Base-by-base conservation (phyloP, 2,888 invertebrate genomes). In the Baronia brevicornis region DNA sequence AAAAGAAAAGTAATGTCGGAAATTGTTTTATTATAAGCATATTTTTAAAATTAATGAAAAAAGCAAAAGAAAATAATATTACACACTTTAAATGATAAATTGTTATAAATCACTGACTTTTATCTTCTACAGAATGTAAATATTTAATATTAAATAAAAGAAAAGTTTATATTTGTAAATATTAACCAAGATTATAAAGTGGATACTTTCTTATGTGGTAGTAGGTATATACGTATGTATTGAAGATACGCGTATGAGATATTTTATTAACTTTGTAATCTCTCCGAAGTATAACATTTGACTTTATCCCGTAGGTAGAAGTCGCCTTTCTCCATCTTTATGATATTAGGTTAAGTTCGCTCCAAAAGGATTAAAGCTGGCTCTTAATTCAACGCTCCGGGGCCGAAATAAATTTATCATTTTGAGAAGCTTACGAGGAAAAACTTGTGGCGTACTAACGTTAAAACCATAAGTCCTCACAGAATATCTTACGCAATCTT, bases 321-420 rank as follows among this genome's bases (percentile, higher is more conserved):
- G 77, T 78, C 75, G 68, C 63, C 65, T 70, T 73, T 71, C 71
- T 74, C 68, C 75, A 65, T 74, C 78, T 84, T 82, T 80, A 82
- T 75, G 74, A 78, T 84, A 77, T 78, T 72, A 70, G 73, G 77
- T 75, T 79, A 75, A 79, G 67, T 80, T 79, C 68, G 65, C 71
- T 71, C 61, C 63, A 64, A 74, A 80, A 80, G 80, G 82, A 84
- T 84, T 82, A 82, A 79, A n/a, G 68, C 58, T 67, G 62, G 73
- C 65, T 71, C 75, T 80, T 78, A 80, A 82, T 77, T 69, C 73
- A 55, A 57, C 73, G 79, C 79, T 70, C 70, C 66, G 65, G 73
- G 75, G 78, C 74, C 62, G 64, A 77, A 78, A 80, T 82, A 82
- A 80, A 79, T 78, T 80, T 78, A 68, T 75, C 67, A 74, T 68